Evolutionary conservation across 2,797 vertebrate species (phyloP), one percentile per base, ranked within the genome.

Genomic region (Poecilia picta): DNA sequence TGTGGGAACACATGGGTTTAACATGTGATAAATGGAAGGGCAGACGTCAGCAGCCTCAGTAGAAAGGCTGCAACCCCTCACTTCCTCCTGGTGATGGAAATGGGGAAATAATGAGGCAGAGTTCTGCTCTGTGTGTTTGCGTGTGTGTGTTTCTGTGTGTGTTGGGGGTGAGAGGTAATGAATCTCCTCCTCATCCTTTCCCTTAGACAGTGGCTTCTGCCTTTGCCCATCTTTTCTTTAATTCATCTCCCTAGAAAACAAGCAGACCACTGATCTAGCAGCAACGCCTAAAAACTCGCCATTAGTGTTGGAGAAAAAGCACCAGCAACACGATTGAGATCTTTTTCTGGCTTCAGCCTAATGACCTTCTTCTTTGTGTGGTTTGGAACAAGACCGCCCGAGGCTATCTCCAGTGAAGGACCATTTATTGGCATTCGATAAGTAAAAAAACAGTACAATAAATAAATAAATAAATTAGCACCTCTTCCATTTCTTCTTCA

Each of bases 231-330:
- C 90, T 85, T 75, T 82, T 76, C 43, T 74, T 75, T 90, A 85
- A 83, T 94, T 95, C 91, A 94, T 96, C 94, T 94, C 89, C 41
- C 83, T 47, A 76, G 88, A 94, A 94, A 94, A 94, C 92, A 92
- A 91, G 64, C 80, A 83, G 83, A 90, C 72, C 88, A 72, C 62
- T 78, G 80, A 86, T 87, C 85, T 81, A 79, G 87, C 87, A 89
- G 66, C 83, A 81, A 31, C 84, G 78, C 75, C 72, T 68, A 73
- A 78, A 83, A 88, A 82, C 73, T 74, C 76, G n/a, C 81, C 83
- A 81, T 90, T 88, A 85, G 76, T 82, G 62, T 55, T 55, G 73
- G 80, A 85, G 81, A 76, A 76, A 85, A 90, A 89, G 79, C 84
- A 55, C 70, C 71, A 51, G 83, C 81, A 85, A 90, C 87, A 86